phyloP scores from a whole-genome alignment of 2,113 vertebrate species.

The human (Homo sapiens) region GRCh38 chrX:11682501-11683000 shows the following conservation, averaged over 20 bases:
- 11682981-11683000: neutral
- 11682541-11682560: neutral
- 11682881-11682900: neutral
- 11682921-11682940: neutral
- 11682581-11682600: neutral
- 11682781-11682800: neutral
- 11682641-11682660: neutral
- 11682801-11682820: neutral
- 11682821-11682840: neutral
- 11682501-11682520: neutral
- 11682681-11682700: neutral
- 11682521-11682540: neutral
- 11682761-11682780: neutral
- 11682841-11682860: constrained; percentile 28
- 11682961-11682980: neutral
- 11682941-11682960: neutral
- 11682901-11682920: neutral
- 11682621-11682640: neutral
- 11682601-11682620: neutral
- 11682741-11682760: neutral
- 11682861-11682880: neutral
- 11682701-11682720: neutral
- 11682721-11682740: neutral
- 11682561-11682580: neutral
- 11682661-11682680: neutral